phyloP scores from a whole-genome alignment of 2,113 vertebrate genomes.

The Smithornis capensis region DNA sequence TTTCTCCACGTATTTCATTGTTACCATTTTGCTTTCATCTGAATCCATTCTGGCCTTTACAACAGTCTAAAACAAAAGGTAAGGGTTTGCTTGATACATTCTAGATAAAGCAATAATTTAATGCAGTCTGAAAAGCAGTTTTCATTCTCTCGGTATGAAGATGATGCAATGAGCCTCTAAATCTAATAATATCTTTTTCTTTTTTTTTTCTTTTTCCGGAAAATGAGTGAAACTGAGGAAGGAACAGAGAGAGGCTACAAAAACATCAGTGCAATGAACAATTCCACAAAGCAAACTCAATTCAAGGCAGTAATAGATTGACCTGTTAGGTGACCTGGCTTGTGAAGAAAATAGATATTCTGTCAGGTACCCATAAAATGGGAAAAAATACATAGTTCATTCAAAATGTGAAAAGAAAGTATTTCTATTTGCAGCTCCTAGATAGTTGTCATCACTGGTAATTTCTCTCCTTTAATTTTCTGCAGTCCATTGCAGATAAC shows the following conservation, averaged over 20 bases:
- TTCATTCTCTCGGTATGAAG: neutral
- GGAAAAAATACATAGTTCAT: neutral
- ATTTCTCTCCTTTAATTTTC: neutral
- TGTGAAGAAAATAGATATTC: neutral
- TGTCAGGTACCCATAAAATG: neutral
- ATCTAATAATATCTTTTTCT: neutral
- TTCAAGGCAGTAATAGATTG: neutral
- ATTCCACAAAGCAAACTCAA: neutral
- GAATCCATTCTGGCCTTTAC: neutral
- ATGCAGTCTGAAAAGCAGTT: neutral
- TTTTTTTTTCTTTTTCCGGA: neutral
- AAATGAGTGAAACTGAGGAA: neutral
- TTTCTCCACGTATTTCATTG: neutral
- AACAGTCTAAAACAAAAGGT: neutral
- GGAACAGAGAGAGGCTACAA: neutral
- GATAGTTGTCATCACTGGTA: neutral
- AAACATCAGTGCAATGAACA: neutral
- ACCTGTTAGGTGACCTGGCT: neutral
- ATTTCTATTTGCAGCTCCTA: neutral
- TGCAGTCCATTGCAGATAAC: neutral
- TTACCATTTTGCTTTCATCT: neutral
- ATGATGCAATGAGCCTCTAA: neutral
- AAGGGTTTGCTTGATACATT: neutral
- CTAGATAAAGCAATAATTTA: neutral
- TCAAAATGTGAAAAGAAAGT: neutral